These are phyloP conservation scores for Periophthalmodon schlosseri DNA, from an alignment of 2,113 vertebrate species.

Conservation along the genomic window DNA sequence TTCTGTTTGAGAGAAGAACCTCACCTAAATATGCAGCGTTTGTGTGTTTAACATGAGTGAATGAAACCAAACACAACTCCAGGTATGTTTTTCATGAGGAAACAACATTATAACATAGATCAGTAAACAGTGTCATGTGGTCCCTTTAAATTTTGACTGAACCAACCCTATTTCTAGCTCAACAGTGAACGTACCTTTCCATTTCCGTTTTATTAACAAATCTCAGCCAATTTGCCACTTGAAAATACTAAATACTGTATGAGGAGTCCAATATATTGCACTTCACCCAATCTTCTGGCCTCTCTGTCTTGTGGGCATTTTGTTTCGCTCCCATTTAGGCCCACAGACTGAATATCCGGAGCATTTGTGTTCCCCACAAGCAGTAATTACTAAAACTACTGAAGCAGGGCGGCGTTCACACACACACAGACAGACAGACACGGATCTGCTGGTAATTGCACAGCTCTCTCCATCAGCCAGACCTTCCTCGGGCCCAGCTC, in stretches of 20 bases:
- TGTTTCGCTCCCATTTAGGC: slow-evolving; percentile 31
- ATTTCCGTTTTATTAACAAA: not conserved
- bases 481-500: slow-evolving; percentile 23
- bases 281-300: slow-evolving; percentile 17
- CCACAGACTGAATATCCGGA: slow-evolving; percentile 53
- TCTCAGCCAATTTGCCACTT: not conserved
- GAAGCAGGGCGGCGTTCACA: slow-evolving; percentile 36
- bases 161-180: not conserved
- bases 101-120: too few species aligned
- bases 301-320: slow-evolving; percentile 15
- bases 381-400: slow-evolving; percentile 61
- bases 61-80: too few species aligned
- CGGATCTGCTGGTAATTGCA: slow-evolving; percentile 48
- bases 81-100: too few species aligned
- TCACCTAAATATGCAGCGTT: too few species aligned
- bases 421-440: slow-evolving; percentile 33
- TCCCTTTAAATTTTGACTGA: not conserved
- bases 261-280: slow-evolving; percentile 33
- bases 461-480: slow-evolving; percentile 35
- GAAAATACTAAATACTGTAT: slow-evolving; percentile 16
- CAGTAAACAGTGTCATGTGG: too few species aligned
- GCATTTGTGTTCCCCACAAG: slow-evolving; percentile 55
- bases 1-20: too few species aligned
- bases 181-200: not conserved
- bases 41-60: too few species aligned